Percentiles rank a stretch among this genome's conserved stretches.
Conservation (phyloP, 2,888 invertebrate genomes). For the Julus scanicus region DNA sequence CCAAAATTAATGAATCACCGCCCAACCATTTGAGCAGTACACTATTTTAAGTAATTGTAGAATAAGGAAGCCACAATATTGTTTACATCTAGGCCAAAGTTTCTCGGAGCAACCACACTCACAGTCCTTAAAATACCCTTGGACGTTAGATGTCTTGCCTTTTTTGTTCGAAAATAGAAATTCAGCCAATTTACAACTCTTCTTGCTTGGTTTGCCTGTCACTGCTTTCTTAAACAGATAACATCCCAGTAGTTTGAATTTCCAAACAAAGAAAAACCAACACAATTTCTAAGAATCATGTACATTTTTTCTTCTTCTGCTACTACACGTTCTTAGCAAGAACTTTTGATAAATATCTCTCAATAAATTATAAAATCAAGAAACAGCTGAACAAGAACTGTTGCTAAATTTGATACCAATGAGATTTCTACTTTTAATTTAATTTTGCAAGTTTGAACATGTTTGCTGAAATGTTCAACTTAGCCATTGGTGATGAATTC, state of each 20-base stretch:
- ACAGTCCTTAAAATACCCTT: constrained; percentile 11
- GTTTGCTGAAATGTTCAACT: too few relatives aligned
- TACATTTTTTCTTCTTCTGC: neutral
- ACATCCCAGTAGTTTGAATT: neutral
- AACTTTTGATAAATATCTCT: too few relatives aligned
- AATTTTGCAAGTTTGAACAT: too few relatives aligned
- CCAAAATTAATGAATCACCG: neutral
- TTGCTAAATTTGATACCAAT: too few relatives aligned
- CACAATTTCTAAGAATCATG: neutral
- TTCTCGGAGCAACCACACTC: neutral
- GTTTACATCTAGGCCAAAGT: neutral
- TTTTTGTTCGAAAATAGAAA: neutral
- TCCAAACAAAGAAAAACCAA: neutral
- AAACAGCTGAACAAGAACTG: too few relatives aligned
- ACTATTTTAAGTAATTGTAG: neutral
- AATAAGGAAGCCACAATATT: neutral
- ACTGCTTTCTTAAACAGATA: neutral
- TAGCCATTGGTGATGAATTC: too few relatives aligned
- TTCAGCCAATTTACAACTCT: neutral
- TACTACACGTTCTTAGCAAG: too few relatives aligned
- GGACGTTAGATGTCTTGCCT: neutral
- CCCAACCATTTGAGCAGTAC: neutral
- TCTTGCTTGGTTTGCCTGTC: neutral
- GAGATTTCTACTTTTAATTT: too few relatives aligned
- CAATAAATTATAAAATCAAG: too few relatives aligned